Conservation (phyloP, 37 sponge, comb jelly and placozoan species). For the Eunapius fragilis region DNA sequence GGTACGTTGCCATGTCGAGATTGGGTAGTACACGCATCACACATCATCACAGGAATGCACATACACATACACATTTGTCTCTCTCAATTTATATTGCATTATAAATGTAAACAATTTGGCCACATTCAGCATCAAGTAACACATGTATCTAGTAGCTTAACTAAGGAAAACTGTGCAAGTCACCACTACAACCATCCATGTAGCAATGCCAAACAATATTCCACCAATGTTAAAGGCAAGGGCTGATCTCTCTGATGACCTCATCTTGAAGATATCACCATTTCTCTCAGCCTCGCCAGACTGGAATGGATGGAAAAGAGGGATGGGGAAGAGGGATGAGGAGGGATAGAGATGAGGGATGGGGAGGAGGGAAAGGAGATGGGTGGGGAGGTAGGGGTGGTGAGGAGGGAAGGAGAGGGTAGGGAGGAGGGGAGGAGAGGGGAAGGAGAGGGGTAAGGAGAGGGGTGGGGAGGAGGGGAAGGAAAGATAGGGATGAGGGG, state of each 20-base stretch:
- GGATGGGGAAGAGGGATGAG: background rate
- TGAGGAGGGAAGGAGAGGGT: background rate
- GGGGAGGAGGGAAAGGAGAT: background rate
- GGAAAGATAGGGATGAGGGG: background rate
- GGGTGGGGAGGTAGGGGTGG: background rate
- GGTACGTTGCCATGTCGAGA: no score
- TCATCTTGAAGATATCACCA: background rate
- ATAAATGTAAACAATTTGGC: no score
- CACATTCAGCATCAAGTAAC: no score
- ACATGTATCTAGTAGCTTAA: background rate
- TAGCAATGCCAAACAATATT: background rate
- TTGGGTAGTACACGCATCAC: no score
- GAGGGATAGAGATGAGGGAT: background rate
- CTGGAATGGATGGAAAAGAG: background rate
- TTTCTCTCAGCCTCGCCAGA: background rate
- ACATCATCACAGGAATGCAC: background rate
- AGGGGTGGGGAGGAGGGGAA: background rate
- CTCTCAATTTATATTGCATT: no score
- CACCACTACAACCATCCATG: background rate
- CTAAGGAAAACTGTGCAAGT: background rate
- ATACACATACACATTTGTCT: background rate
- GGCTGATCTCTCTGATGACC: background rate
- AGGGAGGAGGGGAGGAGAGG: background rate
- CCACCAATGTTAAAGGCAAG: background rate
- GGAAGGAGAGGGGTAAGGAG: background rate